These are phyloP conservation scores for Verasper variegatus DNA, from an alignment of 2,113 vertebrate genomes.

Conservation along the genomic window DNA sequence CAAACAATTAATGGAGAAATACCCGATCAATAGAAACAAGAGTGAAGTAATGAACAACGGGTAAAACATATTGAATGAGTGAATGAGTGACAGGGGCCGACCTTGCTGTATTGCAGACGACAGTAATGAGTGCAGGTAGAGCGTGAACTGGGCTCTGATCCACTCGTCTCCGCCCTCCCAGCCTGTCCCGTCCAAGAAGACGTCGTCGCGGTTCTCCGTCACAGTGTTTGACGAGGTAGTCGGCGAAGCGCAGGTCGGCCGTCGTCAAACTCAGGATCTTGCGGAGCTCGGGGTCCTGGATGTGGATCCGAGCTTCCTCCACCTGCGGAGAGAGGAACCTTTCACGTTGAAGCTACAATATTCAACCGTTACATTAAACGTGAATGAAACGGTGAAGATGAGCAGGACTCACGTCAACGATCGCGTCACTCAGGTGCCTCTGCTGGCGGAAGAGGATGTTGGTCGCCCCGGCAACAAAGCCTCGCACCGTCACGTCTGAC, in stretches of 20 bases:
- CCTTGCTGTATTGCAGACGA: constrained; percentile 90
- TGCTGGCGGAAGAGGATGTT: constrained; percentile 98
- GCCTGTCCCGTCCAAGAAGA: constrained; percentile 97
- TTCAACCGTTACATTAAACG: background rate
- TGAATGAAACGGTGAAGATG: background rate
- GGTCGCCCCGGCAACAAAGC: constrained; percentile 96
- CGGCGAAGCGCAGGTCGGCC: constrained; percentile 94
- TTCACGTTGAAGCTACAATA: no score
- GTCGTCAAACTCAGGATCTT: constrained; percentile 91
- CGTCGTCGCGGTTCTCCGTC: constrained; percentile 94
- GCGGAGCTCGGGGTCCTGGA: constrained; percentile 93
- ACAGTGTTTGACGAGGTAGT: constrained; percentile 95
- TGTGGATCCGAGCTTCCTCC: constrained; percentile 90
- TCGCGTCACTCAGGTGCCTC: constrained; percentile 93
- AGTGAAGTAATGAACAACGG: background rate
- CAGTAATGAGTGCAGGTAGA: constrained; percentile 92
- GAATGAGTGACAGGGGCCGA: constrained; percentile 39
- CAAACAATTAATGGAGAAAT: no score
- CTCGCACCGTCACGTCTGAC: constrained; percentile 91
- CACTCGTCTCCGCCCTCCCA: constrained; percentile 99
- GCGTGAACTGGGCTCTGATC: constrained; percentile 96
- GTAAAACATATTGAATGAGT: background rate
- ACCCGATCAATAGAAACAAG: background rate
- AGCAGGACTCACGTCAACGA: constrained; percentile 87
- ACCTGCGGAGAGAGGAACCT: constrained; percentile 72